Percentiles rank a stretch among this genome's conserved stretches.
Evolutionary conservation across 2,113 vertebrate species (phyloP).

Genomic region (Calypte anna): DNA sequence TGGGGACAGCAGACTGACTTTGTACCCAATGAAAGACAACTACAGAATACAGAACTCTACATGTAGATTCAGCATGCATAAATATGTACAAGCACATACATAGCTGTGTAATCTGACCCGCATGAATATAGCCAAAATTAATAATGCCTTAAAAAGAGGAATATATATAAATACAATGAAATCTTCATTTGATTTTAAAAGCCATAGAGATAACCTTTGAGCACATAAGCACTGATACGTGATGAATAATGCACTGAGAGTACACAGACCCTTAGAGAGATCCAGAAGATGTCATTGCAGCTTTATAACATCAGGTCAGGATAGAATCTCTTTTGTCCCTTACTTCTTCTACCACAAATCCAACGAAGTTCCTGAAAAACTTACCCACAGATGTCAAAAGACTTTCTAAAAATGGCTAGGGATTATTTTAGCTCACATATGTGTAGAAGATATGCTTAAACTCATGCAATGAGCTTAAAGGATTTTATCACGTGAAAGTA

Average conservation of each 20-base stretch:
- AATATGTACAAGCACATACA: not conserved
- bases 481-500: not conserved
- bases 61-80: not conserved
- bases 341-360: not conserved
- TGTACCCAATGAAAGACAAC: not conserved
- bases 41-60: not conserved
- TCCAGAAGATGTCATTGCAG: not conserved
- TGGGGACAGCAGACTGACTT: not conserved
- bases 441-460: not conserved
- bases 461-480: not conserved
- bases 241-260: not conserved
- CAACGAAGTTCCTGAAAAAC: not conserved
- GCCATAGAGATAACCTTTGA: not conserved
- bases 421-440: not conserved
- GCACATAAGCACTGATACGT: not conserved
- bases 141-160: not conserved
- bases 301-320: not conserved
- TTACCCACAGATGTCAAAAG: not conserved
- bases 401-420: not conserved
- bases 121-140: not conserved
- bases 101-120: not conserved
- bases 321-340: not conserved
- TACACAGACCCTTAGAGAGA: rapidly evolving
- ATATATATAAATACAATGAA: not conserved
- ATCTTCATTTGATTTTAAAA: not conserved